Percentiles rank a stretch among this genome's conserved stretches.
These are phyloP conservation scores for Poecilia picta DNA, from an alignment of 2,797 vertebrate genomes.

Conservation along the genomic window DNA sequence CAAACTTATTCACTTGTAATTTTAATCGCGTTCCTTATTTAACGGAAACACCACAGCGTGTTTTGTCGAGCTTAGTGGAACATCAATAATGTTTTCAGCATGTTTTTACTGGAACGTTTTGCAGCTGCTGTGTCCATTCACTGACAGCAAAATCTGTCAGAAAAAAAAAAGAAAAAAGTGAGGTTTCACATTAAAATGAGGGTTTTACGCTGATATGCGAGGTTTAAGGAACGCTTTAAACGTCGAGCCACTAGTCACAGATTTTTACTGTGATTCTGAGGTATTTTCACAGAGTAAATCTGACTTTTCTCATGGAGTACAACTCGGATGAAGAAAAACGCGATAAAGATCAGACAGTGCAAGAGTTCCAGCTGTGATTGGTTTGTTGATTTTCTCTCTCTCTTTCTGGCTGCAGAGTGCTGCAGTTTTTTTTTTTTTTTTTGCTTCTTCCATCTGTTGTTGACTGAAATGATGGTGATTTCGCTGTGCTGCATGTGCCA, in stretches of 20 bases:
- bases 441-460: background rate
- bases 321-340: background rate
- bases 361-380: background rate
- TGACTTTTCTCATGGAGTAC: background rate
- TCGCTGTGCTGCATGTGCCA: background rate
- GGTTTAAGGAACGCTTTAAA: background rate
- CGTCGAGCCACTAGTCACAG: background rate
- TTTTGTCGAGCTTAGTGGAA: too few relatives aligned
- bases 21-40: too few relatives aligned
- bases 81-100: too few relatives aligned
- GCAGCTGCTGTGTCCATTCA: too few relatives aligned
- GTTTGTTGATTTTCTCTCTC: too few relatives aligned
- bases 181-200: background rate
- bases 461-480: slow-evolving; percentile 4
- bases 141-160: background rate
- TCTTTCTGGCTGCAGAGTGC: background rate
- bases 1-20: too few relatives aligned
- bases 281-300: background rate
- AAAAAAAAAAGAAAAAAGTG: background rate
- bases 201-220: background rate
- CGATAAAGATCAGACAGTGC: background rate
- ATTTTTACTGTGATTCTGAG: background rate
- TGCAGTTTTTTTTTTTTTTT: background rate
- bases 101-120: too few relatives aligned
- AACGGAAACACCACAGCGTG: too few relatives aligned